phyloP scores from a whole-genome alignment of 2,797 vertebrate species.

The Merluccius polli region DNA sequence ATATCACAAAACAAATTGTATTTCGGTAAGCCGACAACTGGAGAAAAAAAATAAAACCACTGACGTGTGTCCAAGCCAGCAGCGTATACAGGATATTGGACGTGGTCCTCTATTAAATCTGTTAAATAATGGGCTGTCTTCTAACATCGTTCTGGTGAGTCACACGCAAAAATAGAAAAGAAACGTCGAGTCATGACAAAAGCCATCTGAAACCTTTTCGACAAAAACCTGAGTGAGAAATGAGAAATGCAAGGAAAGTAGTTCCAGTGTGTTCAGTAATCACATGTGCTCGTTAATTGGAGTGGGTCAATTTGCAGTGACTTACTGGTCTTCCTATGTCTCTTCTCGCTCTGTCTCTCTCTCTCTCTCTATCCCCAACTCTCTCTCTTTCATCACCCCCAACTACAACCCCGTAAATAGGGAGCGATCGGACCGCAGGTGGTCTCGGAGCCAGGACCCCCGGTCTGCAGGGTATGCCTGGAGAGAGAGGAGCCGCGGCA shows the following conservation, averaged over 20 bases:
- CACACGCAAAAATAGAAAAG: conserved; percentile 10
- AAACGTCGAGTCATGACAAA: background rate
- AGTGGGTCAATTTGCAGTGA: background rate
- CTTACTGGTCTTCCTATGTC: background rate
- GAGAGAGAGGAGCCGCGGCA: conserved; percentile 90
- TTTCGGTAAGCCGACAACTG: background rate
- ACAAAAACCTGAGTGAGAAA: background rate
- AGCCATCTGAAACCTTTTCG: background rate
- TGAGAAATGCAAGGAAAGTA: background rate
- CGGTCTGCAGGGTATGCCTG: conserved; percentile 99
- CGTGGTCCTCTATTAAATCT: conserved; percentile 14
- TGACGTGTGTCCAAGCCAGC: conserved; percentile 15
- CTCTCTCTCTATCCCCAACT: background rate
- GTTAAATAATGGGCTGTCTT: conserved; percentile 12
- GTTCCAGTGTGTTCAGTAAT: background rate
- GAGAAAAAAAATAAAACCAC: background rate
- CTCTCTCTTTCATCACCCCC: background rate
- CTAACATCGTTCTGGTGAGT: conserved; percentile 7
- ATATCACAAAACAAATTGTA: background rate
- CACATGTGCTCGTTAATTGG: background rate
- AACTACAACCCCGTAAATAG: conserved; percentile 54
- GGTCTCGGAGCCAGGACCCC: conserved; percentile 82
- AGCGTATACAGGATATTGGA: background rate
- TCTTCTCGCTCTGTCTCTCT: background rate
- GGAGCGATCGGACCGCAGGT: conserved; percentile 89